Evolutionary conservation across 1,140 invertebrate species (phyloP).

Genomic region (Brachionus calyciflorus): DNA sequence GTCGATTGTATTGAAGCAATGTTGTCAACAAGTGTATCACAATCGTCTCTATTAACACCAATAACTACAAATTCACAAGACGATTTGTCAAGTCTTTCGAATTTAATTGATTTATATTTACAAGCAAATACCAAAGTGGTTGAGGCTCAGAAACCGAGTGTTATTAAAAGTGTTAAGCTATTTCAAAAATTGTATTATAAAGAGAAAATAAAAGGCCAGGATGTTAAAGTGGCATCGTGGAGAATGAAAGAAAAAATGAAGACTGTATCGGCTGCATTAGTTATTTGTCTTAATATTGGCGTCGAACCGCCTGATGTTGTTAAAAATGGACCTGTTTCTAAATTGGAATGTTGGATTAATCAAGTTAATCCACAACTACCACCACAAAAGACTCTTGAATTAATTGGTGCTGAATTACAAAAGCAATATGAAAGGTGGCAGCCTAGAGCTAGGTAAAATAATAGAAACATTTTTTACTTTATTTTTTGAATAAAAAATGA

Average conservation of each 20-base stretch:
- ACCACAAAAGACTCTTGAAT: slow-evolving; percentile 82
- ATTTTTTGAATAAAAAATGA: too few species aligned
- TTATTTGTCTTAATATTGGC: slow-evolving; percentile 94
- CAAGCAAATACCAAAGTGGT: not conserved
- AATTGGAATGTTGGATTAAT: slow-evolving; percentile 92
- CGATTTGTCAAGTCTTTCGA: not conserved
- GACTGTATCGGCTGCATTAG: slow-evolving; percentile 96
- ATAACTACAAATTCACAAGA: not conserved
- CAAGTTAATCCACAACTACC: slow-evolving; percentile 73
- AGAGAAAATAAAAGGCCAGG: slow-evolving; percentile 9
- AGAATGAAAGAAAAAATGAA: slow-evolving; percentile 69
- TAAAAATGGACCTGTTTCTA: slow-evolving; percentile 91
- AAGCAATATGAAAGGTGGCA: slow-evolving; percentile 94
- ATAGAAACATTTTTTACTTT: too few species aligned
- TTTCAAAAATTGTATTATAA: slow-evolving; percentile 23
- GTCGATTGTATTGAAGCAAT: not conserved
- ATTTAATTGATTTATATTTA: not conserved
- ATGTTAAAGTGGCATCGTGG: slow-evolving; percentile 11
- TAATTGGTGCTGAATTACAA: slow-evolving; percentile 84
- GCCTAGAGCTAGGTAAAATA: slow-evolving; percentile 71
- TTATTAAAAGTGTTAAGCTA: not conserved
- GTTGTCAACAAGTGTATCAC: not conserved
- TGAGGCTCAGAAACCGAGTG: not conserved
- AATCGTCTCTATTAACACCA: not conserved
- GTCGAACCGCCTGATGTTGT: slow-evolving; percentile 97